These are phyloP conservation scores for Tiliacea aurago DNA, from an alignment of 2,888 invertebrate species.

Conservation along the genomic window DNA sequence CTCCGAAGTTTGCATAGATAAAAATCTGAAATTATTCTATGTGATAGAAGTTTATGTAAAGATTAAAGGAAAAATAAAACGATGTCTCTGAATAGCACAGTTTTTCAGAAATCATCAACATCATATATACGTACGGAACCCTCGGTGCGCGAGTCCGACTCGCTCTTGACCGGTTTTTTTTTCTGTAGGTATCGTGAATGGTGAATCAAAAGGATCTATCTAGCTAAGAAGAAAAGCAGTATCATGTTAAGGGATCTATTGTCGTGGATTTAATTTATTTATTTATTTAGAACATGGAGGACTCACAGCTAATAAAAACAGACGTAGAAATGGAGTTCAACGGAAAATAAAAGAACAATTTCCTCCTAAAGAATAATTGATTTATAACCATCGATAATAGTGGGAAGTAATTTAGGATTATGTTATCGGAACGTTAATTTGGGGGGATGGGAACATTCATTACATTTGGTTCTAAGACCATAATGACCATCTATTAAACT, in stretches of 20 bases:
- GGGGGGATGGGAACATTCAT: neutral
- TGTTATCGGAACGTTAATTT: conserved; percentile 20
- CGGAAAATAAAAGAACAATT: conserved; percentile 31
- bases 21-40: too few relatives aligned
- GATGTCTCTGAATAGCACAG: too few relatives aligned
- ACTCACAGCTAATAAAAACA: too few relatives aligned
- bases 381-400: conserved; percentile 27
- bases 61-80: too few relatives aligned
- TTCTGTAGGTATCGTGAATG: neutral
- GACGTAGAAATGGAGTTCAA: neutral
- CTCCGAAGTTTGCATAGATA: too few relatives aligned
- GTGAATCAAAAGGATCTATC: neutral
- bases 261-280: conserved; percentile 9
- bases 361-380: conserved; percentile 31
- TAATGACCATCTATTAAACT: neutral
- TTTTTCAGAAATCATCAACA: too few relatives aligned
- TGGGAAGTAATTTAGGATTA: conserved; percentile 38
- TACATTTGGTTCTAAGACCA: neutral
- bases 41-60: too few relatives aligned
- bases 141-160: too few relatives aligned
- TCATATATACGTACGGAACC: too few relatives aligned
- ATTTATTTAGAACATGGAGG: too few relatives aligned
- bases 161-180: neutral
- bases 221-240: neutral
- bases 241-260: neutral